Evolutionary conservation across 2,113 vertebrate species (phyloP), one percentile per base, ranked within the genome.

Genomic region (Caretta caretta): DNA sequence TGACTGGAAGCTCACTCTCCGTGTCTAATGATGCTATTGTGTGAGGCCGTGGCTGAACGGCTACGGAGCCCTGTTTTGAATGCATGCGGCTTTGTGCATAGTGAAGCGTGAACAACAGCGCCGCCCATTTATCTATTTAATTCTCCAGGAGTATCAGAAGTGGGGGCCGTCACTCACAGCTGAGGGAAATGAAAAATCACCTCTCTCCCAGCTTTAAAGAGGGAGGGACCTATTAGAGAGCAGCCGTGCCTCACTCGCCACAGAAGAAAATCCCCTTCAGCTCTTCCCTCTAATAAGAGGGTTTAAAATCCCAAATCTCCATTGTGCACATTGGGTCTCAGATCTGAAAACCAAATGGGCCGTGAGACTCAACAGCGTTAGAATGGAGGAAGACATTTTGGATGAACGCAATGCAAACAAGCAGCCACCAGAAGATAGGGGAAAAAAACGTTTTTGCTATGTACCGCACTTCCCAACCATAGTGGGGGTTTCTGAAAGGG

Each of bases 51-150:
- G 31, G 95, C 93, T 38, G 92, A 57, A 81, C 79, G 81, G 97
- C 95, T 93, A 11, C 35, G 24, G 24, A 96, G 96, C 91, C 94
- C 93, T 16, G 42, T 84, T 96, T 83, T 38, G 87, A 96, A 95
- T 94, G 90, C 89, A n/a, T 96, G 89, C 50, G 83, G 97, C 97
- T 98, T 97, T 97, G 95, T 95, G 97, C 95, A 96, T 91, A 95
- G 94, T 80, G 92, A 95, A 98, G 97, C 96, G 93, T 98, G 97
- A 98, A 97, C 95, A 62, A n/a, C 94, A 95, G 96, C 96, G 56
- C 96, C 96, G 92, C 97, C 97, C 97, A 93, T 96, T 96, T 97
- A 95, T 96, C 97, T 97, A 86, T 94, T 97, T 97, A 97, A 97
- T 97, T 97, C 97, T 95, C 83, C 93, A 50, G 96, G 96, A 97